Evolutionary conservation across 2,888 invertebrate genomes (phyloP).

Genomic region (Gryllus longicercus): DNA sequence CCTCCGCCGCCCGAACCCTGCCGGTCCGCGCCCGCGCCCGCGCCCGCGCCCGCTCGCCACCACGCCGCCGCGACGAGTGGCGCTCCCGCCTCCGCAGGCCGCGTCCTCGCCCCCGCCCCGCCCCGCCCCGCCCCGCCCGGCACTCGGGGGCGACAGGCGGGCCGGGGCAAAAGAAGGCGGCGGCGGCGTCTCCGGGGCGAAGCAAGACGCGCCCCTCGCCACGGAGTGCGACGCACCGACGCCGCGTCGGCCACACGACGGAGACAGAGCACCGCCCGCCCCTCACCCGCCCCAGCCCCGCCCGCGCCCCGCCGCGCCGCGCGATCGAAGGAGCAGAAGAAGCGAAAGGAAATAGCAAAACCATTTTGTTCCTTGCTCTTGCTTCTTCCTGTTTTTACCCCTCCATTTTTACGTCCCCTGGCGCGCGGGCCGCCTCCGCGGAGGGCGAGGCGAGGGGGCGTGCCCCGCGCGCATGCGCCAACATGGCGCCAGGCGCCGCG

Average conservation of each 20-base stretch:
- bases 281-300: not conserved
- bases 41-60: not conserved
- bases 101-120: not conserved
- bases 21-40: not conserved
- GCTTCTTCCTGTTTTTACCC: slow-evolving; percentile 26
- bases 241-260: not conserved
- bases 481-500: not conserved
- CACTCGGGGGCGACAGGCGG: not conserved
- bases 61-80: not conserved
- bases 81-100: not conserved
- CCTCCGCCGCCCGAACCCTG: not conserved
- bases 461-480: not conserved
- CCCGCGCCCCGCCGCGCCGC: not conserved
- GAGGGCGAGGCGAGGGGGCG: not conserved
- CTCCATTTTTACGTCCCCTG: slow-evolving; percentile 12
- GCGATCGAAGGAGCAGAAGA: not conserved
- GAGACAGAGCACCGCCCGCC: not conserved
- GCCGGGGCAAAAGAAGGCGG: not conserved
- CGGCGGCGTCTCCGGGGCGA: not conserved
- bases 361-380: slow-evolving; percentile 26
- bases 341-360: slow-evolving; percentile 29
- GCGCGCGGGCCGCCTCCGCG: not conserved
- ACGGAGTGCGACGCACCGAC: not conserved
- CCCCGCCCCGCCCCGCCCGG: not conserved
- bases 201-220: not conserved